A percentile compares a stretch with the other conserved stretches of the same genome.
Conservation (phyloP, 2,888 invertebrate species). For the Hirtodrosophila trivittata region DNA sequence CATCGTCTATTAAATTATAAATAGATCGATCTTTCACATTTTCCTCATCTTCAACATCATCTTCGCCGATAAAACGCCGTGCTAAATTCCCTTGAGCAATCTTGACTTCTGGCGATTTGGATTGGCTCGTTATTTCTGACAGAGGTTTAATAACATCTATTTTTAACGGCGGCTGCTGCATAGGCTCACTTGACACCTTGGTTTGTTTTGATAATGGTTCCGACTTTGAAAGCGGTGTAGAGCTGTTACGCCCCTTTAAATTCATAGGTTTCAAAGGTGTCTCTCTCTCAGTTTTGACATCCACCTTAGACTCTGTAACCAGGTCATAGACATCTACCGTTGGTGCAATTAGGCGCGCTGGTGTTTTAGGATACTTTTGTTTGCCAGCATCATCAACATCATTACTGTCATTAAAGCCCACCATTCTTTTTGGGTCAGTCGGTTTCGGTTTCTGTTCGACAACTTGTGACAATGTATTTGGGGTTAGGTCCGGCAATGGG, state of each 20-base stretch:
- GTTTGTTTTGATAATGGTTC: background rate
- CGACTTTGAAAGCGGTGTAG: constrained; percentile 51
- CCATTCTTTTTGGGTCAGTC: constrained; percentile 33
- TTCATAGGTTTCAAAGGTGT: constrained; percentile 28
- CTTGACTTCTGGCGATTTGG: no score
- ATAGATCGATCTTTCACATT: constrained; percentile 31
- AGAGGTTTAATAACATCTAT: constrained; percentile 52
- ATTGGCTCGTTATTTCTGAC: no score
- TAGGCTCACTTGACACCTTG: background rate
- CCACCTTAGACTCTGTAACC: no score
- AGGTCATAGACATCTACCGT: background rate
- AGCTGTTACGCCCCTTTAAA: constrained; percentile 51
- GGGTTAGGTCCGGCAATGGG: constrained; percentile 21
- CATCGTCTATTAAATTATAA: constrained; percentile 71
- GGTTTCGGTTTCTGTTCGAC: background rate
- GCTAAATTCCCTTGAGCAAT: background rate
- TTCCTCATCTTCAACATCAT: constrained; percentile 15
- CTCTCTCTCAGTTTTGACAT: background rate
- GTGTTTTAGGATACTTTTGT: constrained; percentile 73
- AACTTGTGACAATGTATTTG: constrained; percentile 7
- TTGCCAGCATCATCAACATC: constrained; percentile 46
- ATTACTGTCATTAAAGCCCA: constrained; percentile 55
- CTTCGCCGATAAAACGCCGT: constrained; percentile 22
- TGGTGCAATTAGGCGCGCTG: constrained; percentile 30
- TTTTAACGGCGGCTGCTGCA: constrained; percentile 31